Evolutionary conservation across 1,140 invertebrate genomes (phyloP), one percentile per base, ranked within the genome.

Genomic region (Meloidogyne floridensis): DNA sequence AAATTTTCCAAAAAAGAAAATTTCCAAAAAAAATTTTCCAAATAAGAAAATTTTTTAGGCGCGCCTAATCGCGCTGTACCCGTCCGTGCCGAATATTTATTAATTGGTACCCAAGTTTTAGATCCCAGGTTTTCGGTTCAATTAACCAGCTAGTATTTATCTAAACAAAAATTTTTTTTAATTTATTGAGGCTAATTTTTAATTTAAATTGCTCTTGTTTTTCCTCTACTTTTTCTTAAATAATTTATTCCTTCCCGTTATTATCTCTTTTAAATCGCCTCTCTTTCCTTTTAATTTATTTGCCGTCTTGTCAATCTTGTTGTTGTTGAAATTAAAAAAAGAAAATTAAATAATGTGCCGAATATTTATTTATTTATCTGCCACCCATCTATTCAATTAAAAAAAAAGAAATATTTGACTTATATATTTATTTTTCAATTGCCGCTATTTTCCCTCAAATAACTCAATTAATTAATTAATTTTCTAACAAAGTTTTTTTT

Each of bases 381-480:
- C n/a, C 59, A 65, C 59, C 7, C 59, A 6, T 65, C 11, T 59
- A 3, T 59, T 59, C 13, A 59, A 15, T 59, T 15, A 15, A 15
- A 15, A 59, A 65, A 65, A 65, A 65, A 65, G 15, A 65, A 65
- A 65, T 5, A 65, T 65, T n/a, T 65, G 15, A 47, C 47, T 47
- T 47, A 8, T 47, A 8, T 47, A 32, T 32, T 32, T 15, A 15
- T 4, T 59, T 59, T 59, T 11, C 56, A 59, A 59, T 59, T 65
- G 59, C 59, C 59, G 59, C 59, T 65, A 65, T 65, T 65, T 65
- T 65, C 59, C 59, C 59, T 65, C 59, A 65, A 65, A 65, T 65
- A n/a, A 65, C 59, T 65, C 10, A 65, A 65, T 2, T n/a, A n/a
- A n/a, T 13, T 65, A 65, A 65, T n/a, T 65, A 13, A n/a, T n/a